Conservation (phyloP, 2,888 invertebrate genomes). For the Philereme transversata region DNA sequence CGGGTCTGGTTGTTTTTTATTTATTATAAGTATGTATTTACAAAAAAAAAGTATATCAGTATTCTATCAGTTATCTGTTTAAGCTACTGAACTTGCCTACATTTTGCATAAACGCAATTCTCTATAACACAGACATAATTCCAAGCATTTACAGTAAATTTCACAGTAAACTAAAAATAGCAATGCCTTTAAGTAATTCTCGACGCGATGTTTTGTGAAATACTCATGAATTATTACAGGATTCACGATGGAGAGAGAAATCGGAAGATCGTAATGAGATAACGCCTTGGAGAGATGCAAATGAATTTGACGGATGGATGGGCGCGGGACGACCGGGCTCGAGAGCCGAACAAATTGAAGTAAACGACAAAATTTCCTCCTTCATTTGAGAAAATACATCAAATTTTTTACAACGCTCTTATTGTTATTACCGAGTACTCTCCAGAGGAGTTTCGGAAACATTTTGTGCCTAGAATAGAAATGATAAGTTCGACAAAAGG, state of each 20-base stretch:
- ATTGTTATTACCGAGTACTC: slow-evolving; percentile 27
- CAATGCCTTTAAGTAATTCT: slow-evolving; percentile 21
- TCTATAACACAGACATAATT: too few species aligned
- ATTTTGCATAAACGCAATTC: too few species aligned
- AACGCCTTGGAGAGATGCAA: slow-evolving; percentile 70
- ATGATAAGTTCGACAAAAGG: slow-evolving; percentile 33
- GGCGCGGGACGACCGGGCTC: slow-evolving; percentile 43
- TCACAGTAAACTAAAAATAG: too few species aligned
- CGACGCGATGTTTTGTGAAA: slow-evolving; percentile 43
- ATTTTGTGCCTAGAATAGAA: slow-evolving; percentile 17
- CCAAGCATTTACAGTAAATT: too few species aligned
- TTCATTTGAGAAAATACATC: slow-evolving; percentile 59
- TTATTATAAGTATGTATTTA: too few species aligned
- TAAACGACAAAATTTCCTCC: slow-evolving; percentile 59
- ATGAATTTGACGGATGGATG: slow-evolving; percentile 64
- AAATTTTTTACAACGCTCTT: slow-evolving; percentile 30
- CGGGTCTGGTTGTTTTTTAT: too few species aligned
- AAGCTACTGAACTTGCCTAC: too few species aligned
- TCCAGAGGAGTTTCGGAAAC: slow-evolving; percentile 13
- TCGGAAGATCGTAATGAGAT: slow-evolving; percentile 68
- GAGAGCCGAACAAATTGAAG: slow-evolving; percentile 62
- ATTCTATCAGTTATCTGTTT: too few species aligned
- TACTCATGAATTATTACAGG: slow-evolving; percentile 58
- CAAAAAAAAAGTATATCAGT: too few species aligned
- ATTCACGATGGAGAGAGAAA: slow-evolving; percentile 51